Conservation (phyloP, 2,797 vertebrate genomes). For the Acanthurus lineatus region DNA sequence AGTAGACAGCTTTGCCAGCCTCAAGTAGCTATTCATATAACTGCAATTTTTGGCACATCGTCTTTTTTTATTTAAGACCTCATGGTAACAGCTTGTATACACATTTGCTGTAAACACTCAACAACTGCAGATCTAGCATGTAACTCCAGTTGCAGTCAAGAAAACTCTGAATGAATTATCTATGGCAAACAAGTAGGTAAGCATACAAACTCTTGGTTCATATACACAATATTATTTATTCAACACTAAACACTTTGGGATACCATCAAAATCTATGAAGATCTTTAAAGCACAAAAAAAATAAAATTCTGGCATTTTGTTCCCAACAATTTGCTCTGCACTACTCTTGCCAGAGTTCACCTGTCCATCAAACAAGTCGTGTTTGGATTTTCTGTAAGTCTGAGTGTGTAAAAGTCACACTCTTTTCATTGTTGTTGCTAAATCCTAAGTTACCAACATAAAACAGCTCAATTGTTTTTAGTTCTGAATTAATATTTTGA, state of each 20-base stretch:
- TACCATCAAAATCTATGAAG: not conserved
- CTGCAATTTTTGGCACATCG: too few relatives aligned
- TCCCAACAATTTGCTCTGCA: not conserved
- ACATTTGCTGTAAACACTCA: too few relatives aligned
- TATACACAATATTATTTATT: not conserved
- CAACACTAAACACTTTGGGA: not conserved
- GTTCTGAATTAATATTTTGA: not conserved
- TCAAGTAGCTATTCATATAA: too few relatives aligned
- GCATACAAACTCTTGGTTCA: too few relatives aligned
- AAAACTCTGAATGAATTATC: not conserved
- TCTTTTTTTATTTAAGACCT: too few relatives aligned
- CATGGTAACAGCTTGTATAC: too few relatives aligned
- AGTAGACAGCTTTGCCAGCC: too few relatives aligned
- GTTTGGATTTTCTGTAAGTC: constrained; percentile 8
- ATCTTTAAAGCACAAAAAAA: not conserved
- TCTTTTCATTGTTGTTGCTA: not conserved
- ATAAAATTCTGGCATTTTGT: too few relatives aligned
- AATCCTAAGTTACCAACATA: not conserved
- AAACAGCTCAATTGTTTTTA: not conserved
- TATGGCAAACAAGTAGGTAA: too few relatives aligned
- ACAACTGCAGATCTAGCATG: too few relatives aligned
- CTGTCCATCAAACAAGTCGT: constrained; percentile 21
- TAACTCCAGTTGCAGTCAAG: too few relatives aligned
- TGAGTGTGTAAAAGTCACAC: not conserved
- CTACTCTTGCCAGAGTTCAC: not conserved